Conservation (phyloP, 1,140 invertebrate genomes). For the Pachypsylla venusta region DNA sequence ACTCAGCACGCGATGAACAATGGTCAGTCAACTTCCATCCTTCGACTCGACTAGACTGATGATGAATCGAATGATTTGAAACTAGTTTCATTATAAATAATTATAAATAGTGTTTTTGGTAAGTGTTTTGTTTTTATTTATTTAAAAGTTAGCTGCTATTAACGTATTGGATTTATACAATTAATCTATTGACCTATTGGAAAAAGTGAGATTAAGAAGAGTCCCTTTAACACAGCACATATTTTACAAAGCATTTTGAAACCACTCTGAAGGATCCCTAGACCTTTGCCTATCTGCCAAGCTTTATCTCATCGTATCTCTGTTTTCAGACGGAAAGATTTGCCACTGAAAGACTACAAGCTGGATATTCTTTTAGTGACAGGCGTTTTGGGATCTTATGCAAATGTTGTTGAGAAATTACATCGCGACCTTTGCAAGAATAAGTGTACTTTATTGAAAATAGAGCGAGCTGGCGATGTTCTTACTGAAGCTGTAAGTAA, state of each 20-base stretch:
- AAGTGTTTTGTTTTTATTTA: too few species aligned
- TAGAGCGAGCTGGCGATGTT: conserved; percentile 64
- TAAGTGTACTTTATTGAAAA: conserved; percentile 64
- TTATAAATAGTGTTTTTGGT: too few species aligned
- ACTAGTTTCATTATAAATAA: too few species aligned
- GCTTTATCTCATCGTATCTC: conserved; percentile 13
- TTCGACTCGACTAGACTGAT: too few species aligned
- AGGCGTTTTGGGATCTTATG: conserved; percentile 63
- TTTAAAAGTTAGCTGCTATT: too few species aligned
- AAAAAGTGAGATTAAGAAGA: too few species aligned
- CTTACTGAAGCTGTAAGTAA: conserved; percentile 54
- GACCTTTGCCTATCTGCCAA: neutral
- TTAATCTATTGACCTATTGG: too few species aligned
- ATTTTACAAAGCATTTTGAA: neutral
- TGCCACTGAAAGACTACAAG: conserved; percentile 49
- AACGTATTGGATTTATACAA: too few species aligned
- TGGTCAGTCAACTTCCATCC: too few species aligned
- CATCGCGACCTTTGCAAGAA: conserved; percentile 62
- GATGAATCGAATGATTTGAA: too few species aligned
- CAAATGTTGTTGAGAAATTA: conserved; percentile 56
- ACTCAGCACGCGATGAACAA: too few species aligned
- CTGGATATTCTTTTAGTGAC: conserved; percentile 66
- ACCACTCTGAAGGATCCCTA: neutral
- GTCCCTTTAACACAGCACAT: too few species aligned
- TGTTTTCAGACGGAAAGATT: conserved; percentile 45